A percentile compares a stretch with the other conserved stretches of the same genome.
Evolutionary conservation across 2,888 invertebrate species (phyloP).

Genomic region (Volucella inanis): DNA sequence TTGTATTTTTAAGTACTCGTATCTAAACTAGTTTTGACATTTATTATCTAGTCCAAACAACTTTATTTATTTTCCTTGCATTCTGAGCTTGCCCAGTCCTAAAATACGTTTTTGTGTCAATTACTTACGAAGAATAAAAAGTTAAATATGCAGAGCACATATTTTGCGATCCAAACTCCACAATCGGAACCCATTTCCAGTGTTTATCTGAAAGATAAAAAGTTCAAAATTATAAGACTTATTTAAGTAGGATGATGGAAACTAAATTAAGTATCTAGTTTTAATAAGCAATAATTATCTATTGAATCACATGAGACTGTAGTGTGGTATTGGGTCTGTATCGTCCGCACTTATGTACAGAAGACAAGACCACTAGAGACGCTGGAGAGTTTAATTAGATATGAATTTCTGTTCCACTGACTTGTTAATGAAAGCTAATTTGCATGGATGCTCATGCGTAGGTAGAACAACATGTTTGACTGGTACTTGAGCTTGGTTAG

Average conservation of each 20-base stretch:
- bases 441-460: constrained; percentile 11
- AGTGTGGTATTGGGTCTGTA: constrained; percentile 22
- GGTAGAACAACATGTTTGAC: constrained; percentile 20
- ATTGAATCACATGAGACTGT: background rate
- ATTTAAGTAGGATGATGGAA: constrained; percentile 4
- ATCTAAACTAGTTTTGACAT: background rate
- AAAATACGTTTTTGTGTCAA: background rate
- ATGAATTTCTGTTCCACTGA: background rate
- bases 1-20: constrained; percentile 4
- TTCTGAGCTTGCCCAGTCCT: constrained; percentile 20
- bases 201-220: constrained; percentile 56
- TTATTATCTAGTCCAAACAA: background rate
- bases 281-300: too few species aligned
- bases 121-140: constrained; percentile 89
- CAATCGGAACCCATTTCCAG: constrained; percentile 84
- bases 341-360: background rate
- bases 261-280: too few species aligned
- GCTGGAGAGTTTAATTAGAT: constrained; percentile 41
- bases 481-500: background rate
- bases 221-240: constrained; percentile 20
- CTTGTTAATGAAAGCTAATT: constrained; percentile 30
- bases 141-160: constrained; percentile 89
- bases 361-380: constrained; percentile 39
- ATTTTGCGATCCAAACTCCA: constrained; percentile 87
- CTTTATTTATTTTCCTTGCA: background rate